Percentiles rank a stretch among this genome's conserved stretches.
phyloP scores from a whole-genome alignment of 2,113 vertebrate genomes.

The Cyprinodon variegatus region DNA sequence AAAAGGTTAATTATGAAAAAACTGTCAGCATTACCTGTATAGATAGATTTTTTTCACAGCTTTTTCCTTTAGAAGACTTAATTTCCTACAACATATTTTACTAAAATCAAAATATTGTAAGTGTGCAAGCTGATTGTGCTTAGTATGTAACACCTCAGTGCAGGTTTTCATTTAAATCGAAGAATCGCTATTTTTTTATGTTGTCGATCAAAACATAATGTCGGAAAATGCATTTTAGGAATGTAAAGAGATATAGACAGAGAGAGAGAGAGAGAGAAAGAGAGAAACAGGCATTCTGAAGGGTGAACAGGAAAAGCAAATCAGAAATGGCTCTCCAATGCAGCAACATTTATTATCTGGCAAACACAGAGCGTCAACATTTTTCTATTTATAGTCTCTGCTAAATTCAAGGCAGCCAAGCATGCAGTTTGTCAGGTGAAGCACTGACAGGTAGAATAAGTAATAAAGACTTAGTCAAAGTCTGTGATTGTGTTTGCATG shows the following conservation, averaged over 20 bases:
- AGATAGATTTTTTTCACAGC: too few species aligned
- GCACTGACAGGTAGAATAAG: slow-evolving; percentile 13
- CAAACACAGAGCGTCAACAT: slow-evolving; percentile 35
- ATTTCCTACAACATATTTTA: neutral
- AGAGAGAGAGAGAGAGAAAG: neutral
- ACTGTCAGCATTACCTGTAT: too few species aligned
- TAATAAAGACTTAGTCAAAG: neutral
- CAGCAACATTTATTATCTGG: slow-evolving; percentile 41
- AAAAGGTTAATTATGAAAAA: too few species aligned
- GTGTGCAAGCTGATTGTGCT: too few species aligned
- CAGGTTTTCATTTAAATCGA: neutral
- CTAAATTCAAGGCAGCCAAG: slow-evolving; percentile 48
- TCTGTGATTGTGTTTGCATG: neutral
- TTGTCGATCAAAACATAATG: neutral
- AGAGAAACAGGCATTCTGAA: slow-evolving; percentile 1
- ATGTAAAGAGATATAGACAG: neutral
- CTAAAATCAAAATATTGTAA: neutral
- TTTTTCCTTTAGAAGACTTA: neutral
- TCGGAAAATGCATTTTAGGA: neutral
- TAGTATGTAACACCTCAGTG: neutral
- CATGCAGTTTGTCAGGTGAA: slow-evolving; percentile 39
- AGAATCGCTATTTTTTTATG: neutral
- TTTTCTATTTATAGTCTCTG: slow-evolving; percentile 48
- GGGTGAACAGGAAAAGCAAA: neutral
- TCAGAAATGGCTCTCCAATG: slow-evolving; percentile 10